A percentile compares a stretch with the other conserved stretches of the same genome.
Evolutionary conservation across 2,888 invertebrate genomes (phyloP).

Genomic region (Acanthosoma haemorrhoidale): DNA sequence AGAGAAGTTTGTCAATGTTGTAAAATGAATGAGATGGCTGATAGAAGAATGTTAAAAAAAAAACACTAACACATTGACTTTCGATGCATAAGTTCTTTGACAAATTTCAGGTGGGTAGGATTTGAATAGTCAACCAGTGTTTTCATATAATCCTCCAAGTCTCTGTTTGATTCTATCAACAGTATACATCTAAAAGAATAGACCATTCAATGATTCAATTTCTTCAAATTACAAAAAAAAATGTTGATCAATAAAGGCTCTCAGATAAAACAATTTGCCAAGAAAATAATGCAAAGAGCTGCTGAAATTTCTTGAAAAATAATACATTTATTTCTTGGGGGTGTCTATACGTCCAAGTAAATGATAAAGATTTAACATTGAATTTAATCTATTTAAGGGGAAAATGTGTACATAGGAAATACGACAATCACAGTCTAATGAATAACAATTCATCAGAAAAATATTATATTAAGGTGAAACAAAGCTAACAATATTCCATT

Average conservation of each 20-base stretch:
- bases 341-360: no score
- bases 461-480: background rate
- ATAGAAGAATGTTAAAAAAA: background rate
- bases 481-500: background rate
- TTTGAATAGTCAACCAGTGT: constrained; percentile 65
- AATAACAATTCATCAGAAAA: background rate
- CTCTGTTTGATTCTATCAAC: constrained; percentile 63
- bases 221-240: no score
- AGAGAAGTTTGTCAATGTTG: background rate
- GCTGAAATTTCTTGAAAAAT: no score
- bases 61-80: constrained; percentile 40
- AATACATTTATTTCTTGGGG: no score
- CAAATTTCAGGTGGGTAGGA: constrained; percentile 61
- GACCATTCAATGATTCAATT: no score
- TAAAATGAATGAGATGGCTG: background rate
- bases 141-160: constrained; percentile 71
- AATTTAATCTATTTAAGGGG: no score
- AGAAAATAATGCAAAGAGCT: no score
- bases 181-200: constrained; percentile 61
- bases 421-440: background rate
- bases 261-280: no score
- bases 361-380: no score
- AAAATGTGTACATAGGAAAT: no score
- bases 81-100: constrained; percentile 55
- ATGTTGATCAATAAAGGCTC: no score